Evolutionary conservation across 2,797 vertebrate species (phyloP), one percentile per base, ranked within the genome.

Genomic region (Eulemur coronatus): DNA sequence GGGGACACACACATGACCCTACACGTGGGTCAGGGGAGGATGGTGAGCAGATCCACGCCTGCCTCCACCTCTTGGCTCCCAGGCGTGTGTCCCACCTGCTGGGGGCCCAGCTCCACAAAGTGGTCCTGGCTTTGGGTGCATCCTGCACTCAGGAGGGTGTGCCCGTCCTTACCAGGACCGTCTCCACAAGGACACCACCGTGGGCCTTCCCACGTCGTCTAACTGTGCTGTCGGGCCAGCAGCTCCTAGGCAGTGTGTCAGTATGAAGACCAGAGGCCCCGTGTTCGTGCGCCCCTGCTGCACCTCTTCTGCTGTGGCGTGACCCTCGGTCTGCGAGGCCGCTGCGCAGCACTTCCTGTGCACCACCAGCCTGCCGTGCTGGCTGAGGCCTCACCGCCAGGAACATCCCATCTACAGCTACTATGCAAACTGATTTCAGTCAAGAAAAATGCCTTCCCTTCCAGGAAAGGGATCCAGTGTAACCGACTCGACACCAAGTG

Each of bases 251-350:
- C 38, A 17, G 57, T 43, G 4, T 73, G 63, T 9, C 30, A 65
- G 22, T 22, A 14, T 30, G 26, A 73, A 79, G n/a, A 30, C 30
- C 38, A 90, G 41, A 65, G 46, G 3, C 33, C 18, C 14, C 13
- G 14, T 4, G 13, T 14, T 0, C 26, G 3, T 2, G 4, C 50
- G 38, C 5, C 59, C 11, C 5, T 67, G 41, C 50, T 2, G 4
- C 13, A 48, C 2, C n/a, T n/a, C 48, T 50, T 59, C 26, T 67
- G 5, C 17, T 85, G 8, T 15, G 10, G 67, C 81, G 48, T 7
- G 7, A n/a, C 69, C 52, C 46, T 79, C 33, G n/a, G 20, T 75
- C 75, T 59, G 24, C 61, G 18, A 79, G 30, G 14, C 59, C 30
- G 2, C 26, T 41, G 13, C 22, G 41, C 1, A 17, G n/a, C 22